Percentiles rank a stretch among this genome's conserved stretches.
phyloP scores from a whole-genome alignment of 2,888 invertebrate species.

The Synanthedon vespiformis region DNA sequence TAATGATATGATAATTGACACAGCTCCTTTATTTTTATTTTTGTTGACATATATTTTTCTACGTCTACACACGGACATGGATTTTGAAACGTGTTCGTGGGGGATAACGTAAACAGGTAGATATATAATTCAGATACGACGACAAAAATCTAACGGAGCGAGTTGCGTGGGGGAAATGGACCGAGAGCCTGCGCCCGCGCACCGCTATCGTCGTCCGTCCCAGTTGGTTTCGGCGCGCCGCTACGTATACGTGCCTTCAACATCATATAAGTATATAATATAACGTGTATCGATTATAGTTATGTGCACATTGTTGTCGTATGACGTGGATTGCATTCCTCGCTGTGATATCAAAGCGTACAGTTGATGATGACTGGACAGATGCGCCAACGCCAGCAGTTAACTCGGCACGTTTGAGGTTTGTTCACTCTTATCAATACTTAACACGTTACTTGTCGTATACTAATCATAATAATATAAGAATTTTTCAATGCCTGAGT shows the following conservation, averaged over 20 bases:
- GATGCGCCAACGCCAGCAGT: not conserved
- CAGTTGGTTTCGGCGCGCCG: slow-evolving; percentile 67
- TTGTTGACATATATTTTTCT: slow-evolving; percentile 2
- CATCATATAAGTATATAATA: slow-evolving; percentile 9
- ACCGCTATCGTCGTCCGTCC: slow-evolving; percentile 61
- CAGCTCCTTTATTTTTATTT: not conserved
- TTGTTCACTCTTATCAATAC: not conserved
- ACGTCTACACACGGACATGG: slow-evolving; percentile 1
- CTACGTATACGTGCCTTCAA: slow-evolving; percentile 56
- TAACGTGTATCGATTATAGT: not conserved
- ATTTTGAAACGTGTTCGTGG: slow-evolving; percentile 6
- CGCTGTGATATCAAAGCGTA: not conserved
- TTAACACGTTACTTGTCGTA: too few relatives aligned
- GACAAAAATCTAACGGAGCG: slow-evolving; percentile 56
- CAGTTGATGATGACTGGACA: not conserved
- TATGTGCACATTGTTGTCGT: not conserved
- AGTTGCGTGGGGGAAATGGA: slow-evolving; percentile 68
- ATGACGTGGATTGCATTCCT: not conserved
- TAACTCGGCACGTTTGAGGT: not conserved
- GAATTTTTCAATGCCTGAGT: too few relatives aligned
- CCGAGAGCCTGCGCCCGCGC: slow-evolving; percentile 61
- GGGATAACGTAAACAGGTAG: slow-evolving; percentile 19
- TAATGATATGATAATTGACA: too few relatives aligned
- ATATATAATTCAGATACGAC: slow-evolving; percentile 13
- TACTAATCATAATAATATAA: too few relatives aligned